Evolutionary conservation across 2,113 vertebrate species (phyloP), one percentile per base, ranked within the genome.

Genomic region (Apus apus): DNA sequence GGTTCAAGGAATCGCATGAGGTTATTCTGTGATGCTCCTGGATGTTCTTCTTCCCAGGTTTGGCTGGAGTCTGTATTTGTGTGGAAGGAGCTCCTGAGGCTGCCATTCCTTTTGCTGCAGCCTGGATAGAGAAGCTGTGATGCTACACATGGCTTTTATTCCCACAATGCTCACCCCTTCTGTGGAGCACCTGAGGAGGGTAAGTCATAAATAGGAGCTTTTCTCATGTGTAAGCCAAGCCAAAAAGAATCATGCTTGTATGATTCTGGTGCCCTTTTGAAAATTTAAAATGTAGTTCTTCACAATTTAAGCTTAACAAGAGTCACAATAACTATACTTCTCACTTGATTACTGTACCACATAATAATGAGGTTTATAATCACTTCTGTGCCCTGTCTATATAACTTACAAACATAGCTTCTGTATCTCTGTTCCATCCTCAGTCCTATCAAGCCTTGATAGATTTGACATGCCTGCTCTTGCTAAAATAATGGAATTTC

Each of bases 401-500:
- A 89, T 50, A 79, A 80, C 51, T 96, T 95, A 80, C 16, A 85
- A 82, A 81, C 62, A 79, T 5, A 87, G 54, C 51, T 77, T 62
- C 71, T 48, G 95, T 86, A 58, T 32, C 22, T 95, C 77, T 78
- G 8, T 90, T 83, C 38, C 38, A 34, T 68, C 62, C 64, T 79
- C 64, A 91, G 48, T 70, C 77, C 50, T 87, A 86, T 91, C 86
- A 72, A 71, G 80, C 26, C 14, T 89, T 91, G 90, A 95, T 87
- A 94, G 90, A 95, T 96, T 84, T 94, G 90, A 94, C 94, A 93
- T 94, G 93, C 89, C 90, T 80, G 64, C 87, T 96, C 93, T 94
- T 79, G 89, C 90, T 95, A 96, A 96, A 96, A 94, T 96, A 97
- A 97, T 97, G 82, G 93, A 78, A 90, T 92, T 96, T 96, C 87